These are phyloP conservation scores for Acrocyrtus sp. DNA, from an alignment of 2,888 invertebrate genomes.

Conservation along the genomic window DNA sequence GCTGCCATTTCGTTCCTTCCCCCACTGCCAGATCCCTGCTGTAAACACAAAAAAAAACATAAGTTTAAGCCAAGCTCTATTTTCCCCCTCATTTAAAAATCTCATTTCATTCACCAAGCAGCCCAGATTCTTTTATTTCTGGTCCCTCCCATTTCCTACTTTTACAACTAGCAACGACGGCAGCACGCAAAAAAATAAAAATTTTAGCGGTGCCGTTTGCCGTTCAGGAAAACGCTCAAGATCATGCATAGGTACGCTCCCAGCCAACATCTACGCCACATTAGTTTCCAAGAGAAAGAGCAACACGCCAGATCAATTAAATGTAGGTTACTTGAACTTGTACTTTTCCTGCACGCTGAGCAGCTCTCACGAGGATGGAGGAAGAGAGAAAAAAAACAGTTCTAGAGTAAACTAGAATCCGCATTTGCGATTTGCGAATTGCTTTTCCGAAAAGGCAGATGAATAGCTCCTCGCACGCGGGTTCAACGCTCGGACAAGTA, in stretches of 20 bases:
- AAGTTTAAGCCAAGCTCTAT: too few relatives aligned
- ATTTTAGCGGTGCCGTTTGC: background rate
- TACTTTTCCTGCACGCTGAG: slow-evolving; percentile 6
- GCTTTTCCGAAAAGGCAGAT: background rate
- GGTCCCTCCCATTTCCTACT: too few relatives aligned
- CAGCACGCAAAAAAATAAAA: slow-evolving; percentile 13
- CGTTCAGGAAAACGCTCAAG: background rate
- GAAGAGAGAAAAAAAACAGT: too few relatives aligned
- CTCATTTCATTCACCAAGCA: background rate
- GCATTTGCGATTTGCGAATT: too few relatives aligned
- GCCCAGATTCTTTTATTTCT: background rate
- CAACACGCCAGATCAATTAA: slow-evolving; percentile 29
- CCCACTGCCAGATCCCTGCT: background rate
- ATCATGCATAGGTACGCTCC: background rate
- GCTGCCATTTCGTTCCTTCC: too few relatives aligned
- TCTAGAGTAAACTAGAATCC: too few relatives aligned
- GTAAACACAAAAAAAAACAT: background rate
- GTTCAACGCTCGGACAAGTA: background rate
- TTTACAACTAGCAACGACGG: too few relatives aligned
- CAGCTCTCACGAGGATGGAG: too few relatives aligned
- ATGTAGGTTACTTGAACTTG: slow-evolving; percentile 50
- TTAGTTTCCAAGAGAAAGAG: slow-evolving; percentile 2
- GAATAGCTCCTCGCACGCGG: background rate
- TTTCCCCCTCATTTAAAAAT: background rate
- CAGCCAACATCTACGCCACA: too few relatives aligned